phyloP scores from a whole-genome alignment of 1,140 invertebrate genomes.

The Luehdorfia chinensis region DNA sequence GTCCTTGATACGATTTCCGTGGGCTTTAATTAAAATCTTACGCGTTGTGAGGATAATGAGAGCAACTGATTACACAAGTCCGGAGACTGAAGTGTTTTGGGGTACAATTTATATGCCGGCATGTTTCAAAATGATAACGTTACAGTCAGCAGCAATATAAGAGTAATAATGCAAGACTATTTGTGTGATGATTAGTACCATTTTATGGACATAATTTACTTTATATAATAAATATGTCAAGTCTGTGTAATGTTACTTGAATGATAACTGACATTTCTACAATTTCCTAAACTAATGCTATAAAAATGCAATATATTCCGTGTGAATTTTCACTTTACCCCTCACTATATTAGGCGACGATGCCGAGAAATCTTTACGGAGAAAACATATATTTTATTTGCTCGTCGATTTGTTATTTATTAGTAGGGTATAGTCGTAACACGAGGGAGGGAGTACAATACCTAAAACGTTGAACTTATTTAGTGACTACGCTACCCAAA shows the following conservation, averaged over 20 bases:
- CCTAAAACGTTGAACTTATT: slow-evolving; percentile 63
- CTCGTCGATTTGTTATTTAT: slow-evolving; percentile 75
- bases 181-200: background rate
- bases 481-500: slow-evolving; percentile 56
- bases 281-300: slow-evolving; percentile 3
- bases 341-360: slow-evolving; percentile 27
- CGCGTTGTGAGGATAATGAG: slow-evolving; percentile 55
- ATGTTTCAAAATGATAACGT: slow-evolving; percentile 31
- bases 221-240: no score
- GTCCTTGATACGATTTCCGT: slow-evolving; percentile 61
- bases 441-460: slow-evolving; percentile 61
- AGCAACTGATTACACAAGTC: slow-evolving; percentile 57
- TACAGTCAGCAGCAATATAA: slow-evolving; percentile 16
- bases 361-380: slow-evolving; percentile 47
- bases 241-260: no score
- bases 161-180: no score
- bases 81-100: slow-evolving; percentile 37
- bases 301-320: slow-evolving; percentile 34
- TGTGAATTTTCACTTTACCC: slow-evolving; percentile 40
- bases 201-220: background rate
- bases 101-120: slow-evolving; percentile 43
- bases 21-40: slow-evolving; percentile 74
- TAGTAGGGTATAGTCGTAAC: slow-evolving; percentile 69
- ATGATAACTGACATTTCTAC: no score
- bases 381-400: slow-evolving; percentile 70